Evolutionary conservation across 2,797 vertebrate genomes (phyloP).

Genomic region (Rhadinocentrus ornatus): DNA sequence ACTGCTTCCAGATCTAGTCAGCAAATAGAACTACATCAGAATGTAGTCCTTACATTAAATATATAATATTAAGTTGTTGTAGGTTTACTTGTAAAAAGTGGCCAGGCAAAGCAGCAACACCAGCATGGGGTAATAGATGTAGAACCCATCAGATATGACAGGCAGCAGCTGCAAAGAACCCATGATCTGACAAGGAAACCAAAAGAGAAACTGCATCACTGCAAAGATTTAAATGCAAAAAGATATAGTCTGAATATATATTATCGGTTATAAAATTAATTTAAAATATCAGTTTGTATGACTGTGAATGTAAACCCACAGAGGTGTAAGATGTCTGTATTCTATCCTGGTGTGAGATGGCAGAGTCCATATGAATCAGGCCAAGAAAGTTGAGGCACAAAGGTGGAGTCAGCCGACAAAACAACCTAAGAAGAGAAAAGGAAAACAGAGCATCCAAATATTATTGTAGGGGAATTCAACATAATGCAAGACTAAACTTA

Average conservation of each 20-base stretch:
- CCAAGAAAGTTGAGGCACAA: constrained; percentile 96
- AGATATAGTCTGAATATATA: neutral
- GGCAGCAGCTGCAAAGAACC: constrained; percentile 93
- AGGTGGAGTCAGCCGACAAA: constrained; percentile 95
- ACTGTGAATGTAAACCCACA: constrained; percentile 78
- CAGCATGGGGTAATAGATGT: constrained; percentile 97
- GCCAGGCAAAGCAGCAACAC: constrained; percentile 94
- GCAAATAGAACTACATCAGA: neutral
- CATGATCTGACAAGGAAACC: constrained; percentile 88
- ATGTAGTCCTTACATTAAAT: neutral
- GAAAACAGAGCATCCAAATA: neutral
- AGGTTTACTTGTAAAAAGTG: constrained; percentile 91
- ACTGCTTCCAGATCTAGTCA: neutral
- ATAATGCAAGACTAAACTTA: neutral
- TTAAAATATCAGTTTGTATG: neutral
- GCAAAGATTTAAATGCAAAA: neutral
- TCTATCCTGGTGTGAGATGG: constrained; percentile 88
- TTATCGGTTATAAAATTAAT: neutral
- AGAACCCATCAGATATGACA: constrained; percentile 95
- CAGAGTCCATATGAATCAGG: constrained; percentile 96
- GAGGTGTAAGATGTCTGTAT: constrained; percentile 95
- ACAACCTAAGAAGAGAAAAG: constrained; percentile 83
- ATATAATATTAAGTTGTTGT: neutral
- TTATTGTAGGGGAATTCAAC: neutral
- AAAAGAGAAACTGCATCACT: neutral